phyloP scores from a whole-genome alignment of 2,888 invertebrate genomes.

The Microplitis deprimator region DNA sequence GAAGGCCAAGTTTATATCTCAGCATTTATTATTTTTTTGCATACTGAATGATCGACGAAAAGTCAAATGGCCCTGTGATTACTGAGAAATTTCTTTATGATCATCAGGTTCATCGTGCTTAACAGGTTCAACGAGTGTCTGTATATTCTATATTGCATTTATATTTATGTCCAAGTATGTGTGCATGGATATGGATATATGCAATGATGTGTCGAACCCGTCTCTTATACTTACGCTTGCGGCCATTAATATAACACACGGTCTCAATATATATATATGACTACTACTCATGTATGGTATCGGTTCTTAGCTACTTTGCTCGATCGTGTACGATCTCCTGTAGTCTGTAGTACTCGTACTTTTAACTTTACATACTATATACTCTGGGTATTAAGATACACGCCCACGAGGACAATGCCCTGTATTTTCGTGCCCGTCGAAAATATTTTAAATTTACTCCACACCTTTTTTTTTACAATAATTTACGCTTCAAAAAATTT shows the following conservation, averaged over 20 bases:
- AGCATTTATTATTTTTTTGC: slow-evolving; percentile 27
- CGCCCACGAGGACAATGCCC: slow-evolving; percentile 40
- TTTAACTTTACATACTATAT: background rate
- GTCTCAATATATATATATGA: background rate
- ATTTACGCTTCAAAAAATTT: background rate
- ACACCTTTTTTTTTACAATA: background rate
- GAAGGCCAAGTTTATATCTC: slow-evolving; percentile 8
- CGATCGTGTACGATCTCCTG: slow-evolving; percentile 17
- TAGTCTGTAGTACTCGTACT: background rate
- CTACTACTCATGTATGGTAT: background rate
- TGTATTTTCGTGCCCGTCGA: slow-evolving; percentile 29
- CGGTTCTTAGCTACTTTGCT: background rate
- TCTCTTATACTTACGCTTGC: background rate
- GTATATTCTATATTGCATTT: background rate
- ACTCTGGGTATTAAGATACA: slow-evolving; percentile 30
- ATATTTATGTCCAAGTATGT: background rate
- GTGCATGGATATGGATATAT: slow-evolving; percentile 2
- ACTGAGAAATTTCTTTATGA: slow-evolving; percentile 41
- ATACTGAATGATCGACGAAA: slow-evolving; percentile 35
- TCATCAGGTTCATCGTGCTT: slow-evolving; percentile 33
- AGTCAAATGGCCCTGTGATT: slow-evolving; percentile 37
- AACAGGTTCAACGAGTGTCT: slow-evolving; percentile 19
- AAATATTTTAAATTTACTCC: slow-evolving; percentile 17
- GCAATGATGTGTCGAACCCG: slow-evolving; percentile 15
- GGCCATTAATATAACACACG: slow-evolving; percentile 16